Evolutionary conservation across 2,888 invertebrate species (phyloP).

Genomic region (Aromia moschata): DNA sequence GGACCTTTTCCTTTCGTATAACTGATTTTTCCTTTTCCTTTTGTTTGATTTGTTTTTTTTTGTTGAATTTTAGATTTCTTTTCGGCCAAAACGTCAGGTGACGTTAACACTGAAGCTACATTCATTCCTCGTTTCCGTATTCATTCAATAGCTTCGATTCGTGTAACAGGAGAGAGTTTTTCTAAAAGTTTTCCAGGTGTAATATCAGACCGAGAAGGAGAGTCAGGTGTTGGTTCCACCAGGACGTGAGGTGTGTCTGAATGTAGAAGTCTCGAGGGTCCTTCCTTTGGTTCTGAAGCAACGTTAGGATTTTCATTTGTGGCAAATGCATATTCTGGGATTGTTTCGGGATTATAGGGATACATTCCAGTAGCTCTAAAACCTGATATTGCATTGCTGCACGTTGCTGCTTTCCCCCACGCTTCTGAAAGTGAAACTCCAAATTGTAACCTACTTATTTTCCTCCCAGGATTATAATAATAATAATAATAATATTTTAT

Average conservation of each 20-base stretch:
- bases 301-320: conserved; percentile 8
- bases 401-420: conserved; percentile 29
- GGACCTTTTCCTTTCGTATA: too few species aligned
- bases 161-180: not conserved
- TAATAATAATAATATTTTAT: too few species aligned
- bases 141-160: conserved; percentile 2
- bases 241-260: conserved; percentile 10
- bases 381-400: conserved; percentile 24
- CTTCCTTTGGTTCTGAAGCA: conserved; percentile 1
- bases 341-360: conserved; percentile 29
- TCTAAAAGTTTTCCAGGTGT: conserved; percentile 14
- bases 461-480: conserved; percentile 26
- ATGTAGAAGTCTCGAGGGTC: not conserved
- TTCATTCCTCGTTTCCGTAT: conserved; percentile 10
- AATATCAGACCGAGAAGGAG: conserved; percentile 9
- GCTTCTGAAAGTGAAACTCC: conserved; percentile 21
- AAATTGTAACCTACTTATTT: conserved; percentile 33
- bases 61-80: too few species aligned
- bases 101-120: conserved; percentile 5
- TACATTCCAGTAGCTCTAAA: conserved; percentile 34
- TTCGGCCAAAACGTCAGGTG: conserved; percentile 8
- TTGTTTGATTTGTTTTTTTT: too few species aligned
- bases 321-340: conserved; percentile 8
- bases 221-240: conserved; percentile 1
- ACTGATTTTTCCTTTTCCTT: too few species aligned